These are phyloP conservation scores for Eilema caniola DNA, from an alignment of 2,888 invertebrate genomes.

Conservation along the genomic window DNA sequence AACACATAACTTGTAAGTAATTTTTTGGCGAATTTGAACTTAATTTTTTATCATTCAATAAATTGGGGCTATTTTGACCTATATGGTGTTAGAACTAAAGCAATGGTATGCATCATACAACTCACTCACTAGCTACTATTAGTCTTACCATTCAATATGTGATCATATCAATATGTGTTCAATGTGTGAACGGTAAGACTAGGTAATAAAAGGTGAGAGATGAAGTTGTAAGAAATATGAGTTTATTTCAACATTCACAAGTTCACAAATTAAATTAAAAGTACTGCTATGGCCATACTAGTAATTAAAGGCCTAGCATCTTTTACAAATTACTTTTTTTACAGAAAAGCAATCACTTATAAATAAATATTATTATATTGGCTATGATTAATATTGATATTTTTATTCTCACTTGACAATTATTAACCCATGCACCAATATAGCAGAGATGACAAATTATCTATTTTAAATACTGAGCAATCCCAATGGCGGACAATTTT, in stretches of 20 bases:
- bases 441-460: background rate
- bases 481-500: background rate
- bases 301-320: constrained; percentile 1
- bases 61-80: no score
- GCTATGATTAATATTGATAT: constrained; percentile 2
- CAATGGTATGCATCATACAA: background rate
- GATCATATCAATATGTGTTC: no score
- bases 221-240: background rate
- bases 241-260: constrained; percentile 26
- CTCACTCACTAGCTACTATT: background rate
- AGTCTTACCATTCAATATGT: no score
- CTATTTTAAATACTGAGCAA: background rate
- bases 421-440: background rate
- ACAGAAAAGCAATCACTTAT: background rate
- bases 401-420: background rate
- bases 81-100: no score
- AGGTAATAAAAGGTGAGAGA: background rate
- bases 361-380: background rate
- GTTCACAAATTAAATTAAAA: constrained; percentile 12
- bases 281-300: background rate
- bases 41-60: no score
- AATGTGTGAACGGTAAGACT: background rate
- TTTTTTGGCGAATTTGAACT: no score
- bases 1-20: no score
- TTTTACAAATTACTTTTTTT: background rate